Evolutionary conservation across 2,797 vertebrate species (phyloP), one percentile per base, ranked within the genome.

Genomic region (Trachurus trachurus): DNA sequence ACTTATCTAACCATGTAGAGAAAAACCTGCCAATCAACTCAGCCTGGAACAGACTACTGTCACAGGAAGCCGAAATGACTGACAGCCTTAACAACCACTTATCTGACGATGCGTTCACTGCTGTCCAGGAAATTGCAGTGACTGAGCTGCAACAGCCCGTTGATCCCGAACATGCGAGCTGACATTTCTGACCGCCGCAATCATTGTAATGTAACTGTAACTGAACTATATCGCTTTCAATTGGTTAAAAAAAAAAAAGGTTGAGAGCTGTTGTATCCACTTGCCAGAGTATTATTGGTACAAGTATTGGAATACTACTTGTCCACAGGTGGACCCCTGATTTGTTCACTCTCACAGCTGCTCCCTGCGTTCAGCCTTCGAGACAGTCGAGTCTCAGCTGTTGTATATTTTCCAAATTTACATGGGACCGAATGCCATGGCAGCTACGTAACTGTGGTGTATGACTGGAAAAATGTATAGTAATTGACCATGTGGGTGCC

Each of bases 391-490:
- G 59, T 39, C 47, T 76, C 59, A 70, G 71, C 56, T 81, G 66
- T 59, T 57, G 66, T 47, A 65, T 58, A 62, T 76, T 70, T 67
- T 71, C 67, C 59, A 66, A 71, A 81, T 54, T 71, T 66, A 65
- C 52, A 60, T 15, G n/a, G 54, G 52, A 77, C 47, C 50, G 74
- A 84, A 84, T 53, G 61, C 29, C 56, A 63, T 29, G 60, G 54
- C 58, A 66, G 80, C 52, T 66, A 74, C 49, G 50, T 26, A 65
- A 74, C 67, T n/a, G 66, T 61, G 37, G 52, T 40, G 29, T 66
- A 39, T 52, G 65, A 75, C 68, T 71, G 86, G 83, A 82, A 85
- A 71, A 75, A 83, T 7, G 6, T 47, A 47, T 8, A 61, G 84
- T 70, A 59, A 78, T 84, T 60, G 60, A 68, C 69, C 45, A 64